Percentiles rank a stretch among this genome's conserved stretches.
phyloP scores from a whole-genome alignment of 2,888 invertebrate species.

The Yponomeuta malinellus region DNA sequence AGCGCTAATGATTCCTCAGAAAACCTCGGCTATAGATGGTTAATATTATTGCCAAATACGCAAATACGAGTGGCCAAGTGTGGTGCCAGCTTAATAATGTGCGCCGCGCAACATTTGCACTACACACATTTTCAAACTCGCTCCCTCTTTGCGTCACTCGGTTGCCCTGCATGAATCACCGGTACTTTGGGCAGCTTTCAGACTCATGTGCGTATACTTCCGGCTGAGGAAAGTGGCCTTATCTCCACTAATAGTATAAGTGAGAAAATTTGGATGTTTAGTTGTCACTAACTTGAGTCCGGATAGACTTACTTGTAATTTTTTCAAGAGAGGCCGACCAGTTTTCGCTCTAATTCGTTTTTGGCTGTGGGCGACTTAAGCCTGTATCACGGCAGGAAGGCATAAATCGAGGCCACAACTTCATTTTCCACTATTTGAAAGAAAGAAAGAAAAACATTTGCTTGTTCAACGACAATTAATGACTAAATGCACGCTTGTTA shows the following conservation, averaged over 20 bases:
- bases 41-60: no score
- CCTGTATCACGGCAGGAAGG: neutral
- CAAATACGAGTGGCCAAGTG: no score
- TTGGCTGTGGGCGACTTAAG: no score
- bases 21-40: no score
- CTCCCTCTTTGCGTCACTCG: constrained; percentile 2
- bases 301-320: no score
- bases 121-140: constrained; percentile 10
- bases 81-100: no score
- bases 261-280: neutral
- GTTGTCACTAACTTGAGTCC: neutral
- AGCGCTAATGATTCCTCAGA: no score
- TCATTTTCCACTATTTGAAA: no score
- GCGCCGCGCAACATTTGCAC: neutral
- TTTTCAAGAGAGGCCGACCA: no score
- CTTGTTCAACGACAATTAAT: neutral
- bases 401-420: no score
- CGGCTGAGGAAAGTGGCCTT: neutral
- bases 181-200: constrained; percentile 14
- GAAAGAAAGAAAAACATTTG: no score
- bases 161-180: constrained; percentile 9
- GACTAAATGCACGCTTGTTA: neutral
- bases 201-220: constrained; percentile 4
- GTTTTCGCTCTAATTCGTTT: no score
- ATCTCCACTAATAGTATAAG: neutral